Conservation (phyloP, 2,888 invertebrate genomes). For the Argyresthia goedartella region DNA sequence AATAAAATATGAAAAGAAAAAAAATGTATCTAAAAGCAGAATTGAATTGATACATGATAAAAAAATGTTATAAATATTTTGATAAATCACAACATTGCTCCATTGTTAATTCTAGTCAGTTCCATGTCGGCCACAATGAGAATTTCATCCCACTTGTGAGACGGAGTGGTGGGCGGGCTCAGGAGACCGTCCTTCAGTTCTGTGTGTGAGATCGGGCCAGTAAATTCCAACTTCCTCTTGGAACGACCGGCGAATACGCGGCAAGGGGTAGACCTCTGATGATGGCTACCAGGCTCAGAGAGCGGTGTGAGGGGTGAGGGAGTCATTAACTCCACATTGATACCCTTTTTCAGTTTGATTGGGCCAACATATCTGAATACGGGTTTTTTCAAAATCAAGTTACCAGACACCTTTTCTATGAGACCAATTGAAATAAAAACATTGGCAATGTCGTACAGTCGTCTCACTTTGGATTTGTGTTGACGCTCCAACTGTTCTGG, state of each 20-base stretch:
- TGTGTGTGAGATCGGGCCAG: slow-evolving; percentile 43
- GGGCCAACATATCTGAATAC: slow-evolving; percentile 77
- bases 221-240: slow-evolving; percentile 61
- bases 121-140: slow-evolving; percentile 71
- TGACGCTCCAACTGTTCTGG: slow-evolving; percentile 64
- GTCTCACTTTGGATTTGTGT: slow-evolving; percentile 77
- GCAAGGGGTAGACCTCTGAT: slow-evolving; percentile 30
- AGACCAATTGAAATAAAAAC: slow-evolving; percentile 80
- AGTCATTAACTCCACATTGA: slow-evolving; percentile 30
- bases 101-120: slow-evolving; percentile 67
- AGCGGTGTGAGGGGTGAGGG: slow-evolving; percentile 55
- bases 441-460: slow-evolving; percentile 84
- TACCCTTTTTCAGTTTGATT: slow-evolving; percentile 42
- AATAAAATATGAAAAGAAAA: slow-evolving; percentile 15
- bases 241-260: slow-evolving; percentile 50
- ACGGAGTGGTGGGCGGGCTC: slow-evolving; percentile 56
- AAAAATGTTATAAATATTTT: slow-evolving; percentile 5
- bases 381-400: slow-evolving; percentile 73
- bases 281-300: slow-evolving; percentile 31
- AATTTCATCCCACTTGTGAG: slow-evolving; percentile 70
- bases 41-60: slow-evolving; percentile 11
- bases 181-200: slow-evolving; percentile 43
- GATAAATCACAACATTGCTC: slow-evolving; percentile 14
- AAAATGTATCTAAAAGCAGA: slow-evolving; percentile 5
- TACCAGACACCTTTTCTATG: slow-evolving; percentile 76